Percentiles rank a stretch among this genome's conserved stretches.
Evolutionary conservation across 1,140 invertebrate species (phyloP).

Genomic region (Plodia interpunctella): DNA sequence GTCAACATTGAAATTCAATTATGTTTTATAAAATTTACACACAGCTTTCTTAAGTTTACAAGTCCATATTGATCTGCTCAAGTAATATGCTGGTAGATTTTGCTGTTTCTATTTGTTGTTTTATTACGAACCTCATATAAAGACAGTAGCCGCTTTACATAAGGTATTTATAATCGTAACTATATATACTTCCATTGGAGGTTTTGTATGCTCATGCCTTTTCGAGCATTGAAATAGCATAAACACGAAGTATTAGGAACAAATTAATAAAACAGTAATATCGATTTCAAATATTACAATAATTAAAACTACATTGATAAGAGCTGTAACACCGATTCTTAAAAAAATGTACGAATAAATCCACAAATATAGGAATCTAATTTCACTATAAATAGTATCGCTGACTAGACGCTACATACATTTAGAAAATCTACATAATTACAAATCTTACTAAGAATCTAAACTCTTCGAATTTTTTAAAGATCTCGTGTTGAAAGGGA

Average conservation of each 20-base stretch:
- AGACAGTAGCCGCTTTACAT: too few species aligned
- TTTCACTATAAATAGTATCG: slow-evolving; percentile 54
- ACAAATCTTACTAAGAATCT: slow-evolving; percentile 70
- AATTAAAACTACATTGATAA: slow-evolving; percentile 22
- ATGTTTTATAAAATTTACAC: too few species aligned
- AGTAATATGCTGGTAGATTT: too few species aligned
- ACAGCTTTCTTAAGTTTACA: too few species aligned
- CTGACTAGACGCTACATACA: slow-evolving; percentile 64
- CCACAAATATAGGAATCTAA: slow-evolving; percentile 59
- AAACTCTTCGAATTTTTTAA: slow-evolving; percentile 72
- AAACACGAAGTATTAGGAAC: too few species aligned
- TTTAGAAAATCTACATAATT: slow-evolving; percentile 77
- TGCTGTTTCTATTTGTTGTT: too few species aligned
- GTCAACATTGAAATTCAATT: neutral
- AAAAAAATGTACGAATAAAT: slow-evolving; percentile 22
- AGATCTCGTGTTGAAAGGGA: slow-evolving; percentile 43
- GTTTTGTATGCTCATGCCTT: too few species aligned
- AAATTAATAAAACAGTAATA: slow-evolving; percentile 8
- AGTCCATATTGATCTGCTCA: too few species aligned
- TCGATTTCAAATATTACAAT: slow-evolving; percentile 11
- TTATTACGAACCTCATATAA: too few species aligned
- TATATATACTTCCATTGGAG: too few species aligned
- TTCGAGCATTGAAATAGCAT: too few species aligned
- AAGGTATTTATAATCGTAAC: too few species aligned
- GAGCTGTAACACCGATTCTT: slow-evolving; percentile 25